A percentile compares a stretch with the other conserved stretches of the same genome.
Evolutionary conservation across 2,113 vertebrate genomes (phyloP).

Genomic region (Xerus inauris): DNA sequence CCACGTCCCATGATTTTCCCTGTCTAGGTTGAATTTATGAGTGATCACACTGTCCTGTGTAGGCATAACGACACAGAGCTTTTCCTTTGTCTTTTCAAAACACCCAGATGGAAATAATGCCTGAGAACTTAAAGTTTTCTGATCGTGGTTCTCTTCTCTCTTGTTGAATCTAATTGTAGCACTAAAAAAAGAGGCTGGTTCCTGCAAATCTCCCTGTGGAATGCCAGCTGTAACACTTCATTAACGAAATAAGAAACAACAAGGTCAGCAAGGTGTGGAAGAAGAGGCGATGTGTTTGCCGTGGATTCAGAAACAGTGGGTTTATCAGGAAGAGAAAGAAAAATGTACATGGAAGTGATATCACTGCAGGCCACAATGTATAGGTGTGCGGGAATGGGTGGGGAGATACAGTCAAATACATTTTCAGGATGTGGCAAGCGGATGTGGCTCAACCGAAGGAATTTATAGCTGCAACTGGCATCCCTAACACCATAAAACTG

Average conservation of each 20-base stretch:
- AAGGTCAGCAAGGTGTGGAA: background rate
- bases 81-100: background rate
- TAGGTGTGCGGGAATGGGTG: background rate
- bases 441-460: constrained; percentile 37
- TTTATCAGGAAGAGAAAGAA: background rate
- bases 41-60: background rate
- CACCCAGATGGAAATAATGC: background rate
- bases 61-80: background rate
- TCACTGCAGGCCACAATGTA: background rate
- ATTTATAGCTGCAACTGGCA: constrained; percentile 38
- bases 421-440: constrained; percentile 43
- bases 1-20: background rate
- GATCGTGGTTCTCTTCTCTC: background rate
- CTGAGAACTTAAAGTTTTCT: background rate
- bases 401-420: background rate
- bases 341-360: background rate
- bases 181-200: background rate
- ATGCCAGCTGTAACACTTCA: background rate
- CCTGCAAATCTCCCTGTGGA: background rate
- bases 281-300: background rate
- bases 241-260: background rate
- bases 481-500: constrained; percentile 44
- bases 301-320: background rate
- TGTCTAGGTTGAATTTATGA: background rate
- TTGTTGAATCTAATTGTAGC: background rate